These are phyloP conservation scores for Resseliella maxima DNA, from an alignment of 2,888 invertebrate species.

Conservation along the genomic window DNA sequence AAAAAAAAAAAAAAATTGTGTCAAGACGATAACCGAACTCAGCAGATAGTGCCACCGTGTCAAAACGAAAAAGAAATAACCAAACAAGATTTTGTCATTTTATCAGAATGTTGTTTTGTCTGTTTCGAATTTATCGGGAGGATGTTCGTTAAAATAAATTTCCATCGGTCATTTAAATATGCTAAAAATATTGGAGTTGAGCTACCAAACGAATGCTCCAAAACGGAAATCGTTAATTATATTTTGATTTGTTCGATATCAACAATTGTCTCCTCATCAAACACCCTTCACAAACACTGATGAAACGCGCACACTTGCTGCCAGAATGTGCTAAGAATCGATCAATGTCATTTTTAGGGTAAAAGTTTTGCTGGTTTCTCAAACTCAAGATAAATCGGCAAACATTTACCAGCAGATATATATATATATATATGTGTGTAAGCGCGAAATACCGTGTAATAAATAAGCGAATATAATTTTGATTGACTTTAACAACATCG, in stretches of 20 bases:
- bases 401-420: neutral
- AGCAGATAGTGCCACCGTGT: too few species aligned
- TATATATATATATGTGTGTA: neutral
- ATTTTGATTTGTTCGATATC: slow-evolving; percentile 14
- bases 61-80: neutral
- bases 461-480: slow-evolving; percentile 47
- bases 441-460: slow-evolving; percentile 51
- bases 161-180: slow-evolving; percentile 7
- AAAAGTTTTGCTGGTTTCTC: slow-evolving; percentile 44
- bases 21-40: too few species aligned
- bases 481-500: slow-evolving; percentile 54
- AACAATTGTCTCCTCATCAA: slow-evolving; percentile 25
- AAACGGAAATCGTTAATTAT: slow-evolving; percentile 55
- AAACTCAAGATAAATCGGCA: slow-evolving; percentile 5
- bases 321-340: slow-evolving; percentile 8
- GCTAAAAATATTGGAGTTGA: neutral
- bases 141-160: slow-evolving; percentile 38
- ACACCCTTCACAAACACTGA: neutral
- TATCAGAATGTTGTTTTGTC: slow-evolving; percentile 9
- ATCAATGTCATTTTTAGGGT: slow-evolving; percentile 54
- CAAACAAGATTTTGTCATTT: neutral
- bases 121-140: neutral
- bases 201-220: slow-evolving; percentile 31
- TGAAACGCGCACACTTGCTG: neutral
- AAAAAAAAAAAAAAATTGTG: neutral